phyloP scores from a whole-genome alignment of 2,113 vertebrate species.

The Zapus hudsonius region DNA sequence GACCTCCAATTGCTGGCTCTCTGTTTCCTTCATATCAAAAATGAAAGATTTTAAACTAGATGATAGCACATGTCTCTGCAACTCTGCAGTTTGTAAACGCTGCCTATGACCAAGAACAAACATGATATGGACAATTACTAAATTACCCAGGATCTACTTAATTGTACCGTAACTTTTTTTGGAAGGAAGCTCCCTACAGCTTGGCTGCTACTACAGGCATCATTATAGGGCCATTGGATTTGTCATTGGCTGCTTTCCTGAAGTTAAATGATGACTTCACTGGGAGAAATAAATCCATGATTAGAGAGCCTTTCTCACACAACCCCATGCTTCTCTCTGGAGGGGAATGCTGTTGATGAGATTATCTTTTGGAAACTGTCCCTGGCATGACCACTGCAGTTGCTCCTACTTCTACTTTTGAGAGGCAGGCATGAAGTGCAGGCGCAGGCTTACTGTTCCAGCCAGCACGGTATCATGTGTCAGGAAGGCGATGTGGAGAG shows the following conservation, averaged over 20 bases:
- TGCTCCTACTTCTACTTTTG: background rate
- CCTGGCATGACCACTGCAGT: background rate
- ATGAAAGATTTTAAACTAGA: background rate
- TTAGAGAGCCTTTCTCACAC: background rate
- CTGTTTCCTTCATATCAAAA: constrained; percentile 16
- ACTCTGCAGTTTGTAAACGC: background rate
- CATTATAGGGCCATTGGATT: background rate
- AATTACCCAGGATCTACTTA: constrained; percentile 8
- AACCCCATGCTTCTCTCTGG: background rate
- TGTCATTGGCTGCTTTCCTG: constrained; percentile 40
- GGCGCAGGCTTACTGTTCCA: background rate
- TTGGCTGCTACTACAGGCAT: background rate
- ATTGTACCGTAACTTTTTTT: constrained; percentile 20
- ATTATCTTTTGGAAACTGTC: background rate
- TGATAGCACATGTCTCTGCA: background rate
- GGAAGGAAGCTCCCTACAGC: constrained; percentile 8
- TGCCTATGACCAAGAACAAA: background rate
- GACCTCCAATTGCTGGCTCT: background rate
- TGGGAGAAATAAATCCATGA: background rate
- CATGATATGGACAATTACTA: constrained; percentile 9
- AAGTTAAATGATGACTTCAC: constrained; percentile 7
- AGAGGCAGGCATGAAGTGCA: background rate
- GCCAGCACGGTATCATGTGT: accelerated
- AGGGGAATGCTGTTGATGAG: background rate
- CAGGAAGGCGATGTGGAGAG: background rate